A percentile compares a stretch with the other conserved stretches of the same genome.
phyloP scores from a whole-genome alignment of 2,113 vertebrate species.

The Petromus typicus region DNA sequence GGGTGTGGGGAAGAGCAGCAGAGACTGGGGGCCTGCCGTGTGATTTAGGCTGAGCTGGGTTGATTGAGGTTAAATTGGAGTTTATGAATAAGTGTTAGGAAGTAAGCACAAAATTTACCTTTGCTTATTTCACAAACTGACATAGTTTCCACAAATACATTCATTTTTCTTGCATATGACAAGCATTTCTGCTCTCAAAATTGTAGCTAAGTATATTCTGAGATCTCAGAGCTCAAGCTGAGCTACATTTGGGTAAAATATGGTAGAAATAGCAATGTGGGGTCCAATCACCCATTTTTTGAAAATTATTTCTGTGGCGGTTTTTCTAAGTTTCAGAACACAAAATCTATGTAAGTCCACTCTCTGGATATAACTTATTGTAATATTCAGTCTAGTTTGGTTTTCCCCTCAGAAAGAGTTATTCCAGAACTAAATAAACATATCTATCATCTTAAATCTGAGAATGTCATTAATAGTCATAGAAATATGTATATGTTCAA shows the following conservation, averaged over 20 bases:
- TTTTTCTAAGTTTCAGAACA: slow-evolving; percentile 46
- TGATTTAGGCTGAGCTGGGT: background rate
- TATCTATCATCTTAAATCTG: background rate
- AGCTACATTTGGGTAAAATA: slow-evolving; percentile 2
- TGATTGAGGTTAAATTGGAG: background rate
- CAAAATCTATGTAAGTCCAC: background rate
- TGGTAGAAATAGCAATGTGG: background rate
- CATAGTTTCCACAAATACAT: slow-evolving; percentile 2
- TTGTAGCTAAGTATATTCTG: background rate
- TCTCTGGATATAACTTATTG: slow-evolving; percentile 14
- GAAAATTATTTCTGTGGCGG: background rate
- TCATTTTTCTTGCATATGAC: background rate
- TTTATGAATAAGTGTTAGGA: background rate
- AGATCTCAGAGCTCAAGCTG: background rate
- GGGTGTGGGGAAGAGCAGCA: background rate
- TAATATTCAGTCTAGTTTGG: background rate
- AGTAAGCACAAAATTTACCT: background rate
- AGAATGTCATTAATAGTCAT: slow-evolving; percentile 40
- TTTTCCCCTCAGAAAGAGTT: background rate
- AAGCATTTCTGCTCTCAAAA: slow-evolving; percentile 14
- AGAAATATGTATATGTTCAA: slow-evolving; percentile 36
- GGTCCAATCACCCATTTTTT: background rate
- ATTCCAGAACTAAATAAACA: slow-evolving; percentile 46
- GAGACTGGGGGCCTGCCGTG: too few species aligned
- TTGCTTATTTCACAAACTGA: slow-evolving; percentile 7